Percentiles rank a stretch among this genome's conserved stretches.
Evolutionary conservation across 2,797 vertebrate species (phyloP).

Genomic region (Odontamblyopus rebecca): DNA sequence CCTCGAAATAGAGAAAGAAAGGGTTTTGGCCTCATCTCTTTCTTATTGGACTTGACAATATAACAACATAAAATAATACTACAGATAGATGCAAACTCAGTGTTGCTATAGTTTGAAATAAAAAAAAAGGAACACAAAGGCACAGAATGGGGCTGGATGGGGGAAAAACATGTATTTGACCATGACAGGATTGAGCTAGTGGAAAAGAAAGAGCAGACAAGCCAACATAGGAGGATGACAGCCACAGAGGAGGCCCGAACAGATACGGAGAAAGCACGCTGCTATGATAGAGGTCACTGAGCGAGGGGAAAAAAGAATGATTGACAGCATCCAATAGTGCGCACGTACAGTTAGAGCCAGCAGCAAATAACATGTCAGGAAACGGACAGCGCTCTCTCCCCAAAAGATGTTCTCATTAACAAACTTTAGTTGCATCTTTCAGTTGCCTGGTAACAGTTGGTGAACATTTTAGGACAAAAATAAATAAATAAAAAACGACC

Average conservation of each 20-base stretch:
- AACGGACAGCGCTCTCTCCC: neutral
- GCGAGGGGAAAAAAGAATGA: slow-evolving; percentile 39
- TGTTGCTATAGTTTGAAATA: neutral
- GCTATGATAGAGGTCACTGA: slow-evolving; percentile 62
- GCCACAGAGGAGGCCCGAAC: slow-evolving; percentile 31
- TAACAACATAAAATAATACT: too few species aligned
- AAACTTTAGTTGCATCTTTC: slow-evolving; percentile 1
- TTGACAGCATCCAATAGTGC: slow-evolving; percentile 60
- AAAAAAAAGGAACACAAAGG: neutral
- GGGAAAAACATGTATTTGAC: slow-evolving; percentile 9
- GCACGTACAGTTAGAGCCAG: slow-evolving; percentile 24
- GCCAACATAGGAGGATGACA: slow-evolving; percentile 42
- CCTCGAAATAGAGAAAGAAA: too few species aligned
- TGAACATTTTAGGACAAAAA: neutral
- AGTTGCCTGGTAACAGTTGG: slow-evolving; percentile 10
- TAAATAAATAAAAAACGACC: neutral
- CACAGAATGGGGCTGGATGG: slow-evolving; percentile 12
- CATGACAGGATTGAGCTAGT: slow-evolving; percentile 26
- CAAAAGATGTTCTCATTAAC: neutral
- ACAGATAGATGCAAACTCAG: neutral
- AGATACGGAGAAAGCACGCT: slow-evolving; percentile 32
- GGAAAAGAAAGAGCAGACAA: slow-evolving; percentile 39
- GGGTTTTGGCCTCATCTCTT: too few species aligned
- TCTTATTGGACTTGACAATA: neutral
- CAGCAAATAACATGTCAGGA: slow-evolving; percentile 33